Conservation (phyloP, 2,797 vertebrate genomes). For the Cyclura pinguis region DNA sequence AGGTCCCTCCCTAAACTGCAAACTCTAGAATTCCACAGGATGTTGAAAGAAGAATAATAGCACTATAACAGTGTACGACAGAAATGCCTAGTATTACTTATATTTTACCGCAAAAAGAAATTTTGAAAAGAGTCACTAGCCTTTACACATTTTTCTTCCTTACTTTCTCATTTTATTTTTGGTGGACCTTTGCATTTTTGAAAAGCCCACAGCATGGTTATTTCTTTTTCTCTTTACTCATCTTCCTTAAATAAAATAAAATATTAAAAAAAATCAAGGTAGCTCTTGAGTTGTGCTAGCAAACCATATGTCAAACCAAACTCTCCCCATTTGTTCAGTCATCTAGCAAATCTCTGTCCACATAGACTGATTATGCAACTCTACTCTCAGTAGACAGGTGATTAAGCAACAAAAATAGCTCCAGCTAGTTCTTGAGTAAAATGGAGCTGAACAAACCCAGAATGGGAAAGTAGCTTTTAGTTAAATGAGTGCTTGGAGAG, state of each 20-base stretch:
- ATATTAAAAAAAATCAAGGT: too few species aligned
- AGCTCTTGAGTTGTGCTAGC: not conserved
- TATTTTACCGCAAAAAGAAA: not conserved
- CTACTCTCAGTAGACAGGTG: constrained; percentile 44
- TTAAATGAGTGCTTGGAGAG: constrained; percentile 40
- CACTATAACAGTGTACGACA: too few species aligned
- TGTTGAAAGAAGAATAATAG: too few species aligned
- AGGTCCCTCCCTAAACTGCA: too few species aligned
- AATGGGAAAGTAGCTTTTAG: constrained; percentile 41
- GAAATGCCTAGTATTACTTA: not conserved
- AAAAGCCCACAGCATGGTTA: not conserved
- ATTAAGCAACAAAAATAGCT: constrained; percentile 8
- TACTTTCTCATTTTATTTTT: not conserved
- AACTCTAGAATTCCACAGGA: too few species aligned
- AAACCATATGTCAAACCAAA: not conserved
- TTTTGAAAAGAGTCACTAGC: not conserved
- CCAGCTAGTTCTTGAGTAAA: constrained; percentile 31
- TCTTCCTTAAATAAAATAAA: not conserved
- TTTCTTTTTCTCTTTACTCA: not conserved
- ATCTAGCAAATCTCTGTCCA: constrained; percentile 18
- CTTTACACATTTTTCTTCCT: not conserved
- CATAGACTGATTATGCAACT: constrained; percentile 11
- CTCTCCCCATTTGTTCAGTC: constrained; percentile 26
- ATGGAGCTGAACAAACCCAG: constrained; percentile 23
- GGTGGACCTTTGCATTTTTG: not conserved